A percentile compares a stretch with the other conserved stretches of the same genome.
These are phyloP conservation scores for Lasioglossum villosulum DNA, from an alignment of 2,888 invertebrate species.

Conservation along the genomic window DNA sequence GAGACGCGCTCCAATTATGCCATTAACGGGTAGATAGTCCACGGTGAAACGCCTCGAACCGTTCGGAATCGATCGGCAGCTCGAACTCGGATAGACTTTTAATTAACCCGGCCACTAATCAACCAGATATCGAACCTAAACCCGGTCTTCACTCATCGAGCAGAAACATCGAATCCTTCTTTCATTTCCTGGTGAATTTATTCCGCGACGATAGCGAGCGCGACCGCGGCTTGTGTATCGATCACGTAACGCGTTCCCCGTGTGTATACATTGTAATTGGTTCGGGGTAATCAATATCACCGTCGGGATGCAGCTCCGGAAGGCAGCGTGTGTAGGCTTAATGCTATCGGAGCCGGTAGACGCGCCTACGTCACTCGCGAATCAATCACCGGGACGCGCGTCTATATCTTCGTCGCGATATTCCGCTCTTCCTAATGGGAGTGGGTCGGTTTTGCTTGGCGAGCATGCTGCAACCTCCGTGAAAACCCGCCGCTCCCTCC, in stretches of 20 bases:
- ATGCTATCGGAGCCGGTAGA: conserved; percentile 45
- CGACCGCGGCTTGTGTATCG: conserved; percentile 35
- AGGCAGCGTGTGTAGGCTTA: conserved; percentile 16
- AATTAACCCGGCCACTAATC: conserved; percentile 57
- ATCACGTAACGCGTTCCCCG: conserved; percentile 50
- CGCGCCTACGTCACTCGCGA: conserved; percentile 40
- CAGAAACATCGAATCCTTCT: conserved; percentile 23
- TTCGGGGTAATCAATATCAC: conserved; percentile 54
- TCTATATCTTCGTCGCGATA: conserved; percentile 41
- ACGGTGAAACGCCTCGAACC: conserved; percentile 41
- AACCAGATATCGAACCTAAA: conserved; percentile 14
- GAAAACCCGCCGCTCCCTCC: not conserved
- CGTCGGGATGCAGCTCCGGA: conserved; percentile 49
- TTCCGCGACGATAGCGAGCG: conserved; percentile 49
- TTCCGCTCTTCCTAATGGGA: conserved; percentile 15
- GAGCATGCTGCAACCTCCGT: not conserved
- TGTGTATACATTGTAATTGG: conserved; percentile 57
- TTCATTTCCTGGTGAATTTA: conserved; percentile 49
- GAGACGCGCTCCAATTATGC: conserved; percentile 62
- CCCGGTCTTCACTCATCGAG: not conserved
- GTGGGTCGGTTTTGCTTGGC: not conserved
- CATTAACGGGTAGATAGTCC: conserved; percentile 67
- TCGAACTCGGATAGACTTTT: conserved; percentile 50
- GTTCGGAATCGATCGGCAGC: conserved; percentile 10
- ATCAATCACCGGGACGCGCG: conserved; percentile 44